phyloP scores from a whole-genome alignment of 2,797 vertebrate genomes.

The Poeciliopsis infans region DNA sequence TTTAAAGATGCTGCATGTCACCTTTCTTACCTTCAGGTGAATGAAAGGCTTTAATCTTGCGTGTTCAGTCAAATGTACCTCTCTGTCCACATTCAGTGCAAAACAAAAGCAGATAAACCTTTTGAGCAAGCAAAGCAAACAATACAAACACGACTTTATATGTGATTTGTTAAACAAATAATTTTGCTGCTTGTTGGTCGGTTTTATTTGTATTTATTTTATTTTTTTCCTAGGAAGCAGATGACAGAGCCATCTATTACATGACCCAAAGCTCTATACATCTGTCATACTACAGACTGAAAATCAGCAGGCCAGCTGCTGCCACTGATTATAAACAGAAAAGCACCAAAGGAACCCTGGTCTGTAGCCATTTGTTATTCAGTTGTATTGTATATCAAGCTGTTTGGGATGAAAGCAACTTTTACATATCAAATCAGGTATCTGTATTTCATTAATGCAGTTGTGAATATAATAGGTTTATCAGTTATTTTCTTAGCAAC shows the following conservation, averaged over 20 bases:
- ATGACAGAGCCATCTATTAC: background rate
- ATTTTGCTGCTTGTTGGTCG: background rate
- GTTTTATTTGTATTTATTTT: background rate
- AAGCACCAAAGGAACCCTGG: constrained; percentile 14
- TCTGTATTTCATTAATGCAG: background rate
- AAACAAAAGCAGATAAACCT: background rate
- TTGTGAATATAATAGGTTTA: background rate
- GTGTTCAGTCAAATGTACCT: background rate
- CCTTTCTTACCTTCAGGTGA: background rate
- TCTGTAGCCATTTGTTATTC: constrained; percentile 30
- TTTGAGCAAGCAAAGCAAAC: background rate
- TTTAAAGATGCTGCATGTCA: background rate
- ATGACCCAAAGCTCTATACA: constrained; percentile 1
- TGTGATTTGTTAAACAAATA: background rate
- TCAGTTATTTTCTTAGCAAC: background rate
- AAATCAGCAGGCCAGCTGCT: constrained; percentile 31
- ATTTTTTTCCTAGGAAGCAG: background rate
- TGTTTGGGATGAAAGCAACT: constrained; percentile 8
- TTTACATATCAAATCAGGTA: constrained; percentile 2
- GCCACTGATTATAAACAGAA: constrained; percentile 17
- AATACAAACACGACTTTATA: background rate
- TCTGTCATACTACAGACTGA: background rate
- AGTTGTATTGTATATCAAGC: constrained; percentile 4
- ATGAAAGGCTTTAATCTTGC: background rate
- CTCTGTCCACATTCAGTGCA: background rate